These are phyloP conservation scores for Dryococelus australis DNA, from an alignment of 2,888 invertebrate genomes.

Conservation along the genomic window DNA sequence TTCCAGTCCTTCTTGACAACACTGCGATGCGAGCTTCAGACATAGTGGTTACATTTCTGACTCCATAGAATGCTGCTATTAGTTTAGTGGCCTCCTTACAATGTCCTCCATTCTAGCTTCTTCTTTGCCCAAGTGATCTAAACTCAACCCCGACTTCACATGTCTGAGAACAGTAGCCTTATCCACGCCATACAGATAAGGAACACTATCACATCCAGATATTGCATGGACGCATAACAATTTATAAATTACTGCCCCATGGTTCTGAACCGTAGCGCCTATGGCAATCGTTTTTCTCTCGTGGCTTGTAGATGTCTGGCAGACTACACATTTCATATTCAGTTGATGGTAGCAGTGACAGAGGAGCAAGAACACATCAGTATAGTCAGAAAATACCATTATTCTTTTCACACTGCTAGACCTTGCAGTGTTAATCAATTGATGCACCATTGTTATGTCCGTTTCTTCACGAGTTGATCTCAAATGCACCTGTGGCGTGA, in stretches of 20 bases:
- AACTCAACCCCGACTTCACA: not conserved
- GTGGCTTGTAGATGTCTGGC: not conserved
- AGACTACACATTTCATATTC: not conserved
- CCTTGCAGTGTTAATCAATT: too few species aligned
- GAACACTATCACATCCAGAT: too few species aligned
- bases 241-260: not conserved
- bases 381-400: too few species aligned
- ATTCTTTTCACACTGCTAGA: too few species aligned
- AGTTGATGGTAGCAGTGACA: too few species aligned
- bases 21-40: slow-evolving; percentile 17
- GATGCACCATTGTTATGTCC: too few species aligned
- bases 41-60: not conserved
- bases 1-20: too few species aligned
- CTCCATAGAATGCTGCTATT: slow-evolving; percentile 9
- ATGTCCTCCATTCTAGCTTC: slow-evolving; percentile 22
- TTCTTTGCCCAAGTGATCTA: not conserved
- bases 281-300: not conserved
- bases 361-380: too few species aligned
- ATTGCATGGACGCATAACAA: too few species aligned
- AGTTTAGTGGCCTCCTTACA: slow-evolving; percentile 18
- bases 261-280: not conserved
- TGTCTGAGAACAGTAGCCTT: not conserved
- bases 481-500: too few species aligned
- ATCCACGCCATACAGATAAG: not conserved
- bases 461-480: too few species aligned